Base-by-base conservation (phyloP, 2,113 vertebrate genomes). In the Trinectes maculatus region DNA sequence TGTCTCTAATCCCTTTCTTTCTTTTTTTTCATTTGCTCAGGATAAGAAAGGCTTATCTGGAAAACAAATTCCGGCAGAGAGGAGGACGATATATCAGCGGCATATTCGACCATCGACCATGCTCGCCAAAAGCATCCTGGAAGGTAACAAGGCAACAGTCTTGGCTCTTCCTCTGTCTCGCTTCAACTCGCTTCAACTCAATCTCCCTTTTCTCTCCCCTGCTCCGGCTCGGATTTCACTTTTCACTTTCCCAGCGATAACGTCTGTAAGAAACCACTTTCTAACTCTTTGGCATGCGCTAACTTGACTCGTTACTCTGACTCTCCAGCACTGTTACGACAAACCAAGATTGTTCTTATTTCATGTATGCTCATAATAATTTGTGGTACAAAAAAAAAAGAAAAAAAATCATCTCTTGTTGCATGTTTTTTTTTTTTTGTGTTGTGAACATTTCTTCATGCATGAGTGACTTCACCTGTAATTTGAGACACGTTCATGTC, bases 51-150 rank as follows among this genome's bases (percentile, higher is more conserved):
- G 97, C 3, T 85, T 98, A 56, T 85, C 94, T 1, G 96, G 94
- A 61, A 99, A 99, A 87, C 94, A 93, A 28, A 89, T 93, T 54
- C 92, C 93, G 42, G 89, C 95, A 9, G 97, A 99, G 78, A 93
- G 96, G 84, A 95, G 96, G 88, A 85, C 92, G 2, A 92, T 97
- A 3, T 99, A 96, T 84, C 97, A 98, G 89, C 92, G 96, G 69
- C 96, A 98, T 65, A 93, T 96, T 55, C 94, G 96, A 28, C 91
- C 98, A 0, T 97, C 98, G 37, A 98, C 96, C 84, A 92, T 99
- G 90, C 91, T 99, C 85, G 96, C 98, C 62, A 99, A 98, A 88
- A 99, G 96, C 91, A 99, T 99, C 91, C 87, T 99, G 51, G 98
- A 99, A 96, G 98, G 97, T 98, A 82, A 72, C 6, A 85, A 37